These are phyloP conservation scores for Enteromius afrohamiltoni DNA, from an alignment of 2,797 vertebrate genomes.

Conservation along the genomic window DNA sequence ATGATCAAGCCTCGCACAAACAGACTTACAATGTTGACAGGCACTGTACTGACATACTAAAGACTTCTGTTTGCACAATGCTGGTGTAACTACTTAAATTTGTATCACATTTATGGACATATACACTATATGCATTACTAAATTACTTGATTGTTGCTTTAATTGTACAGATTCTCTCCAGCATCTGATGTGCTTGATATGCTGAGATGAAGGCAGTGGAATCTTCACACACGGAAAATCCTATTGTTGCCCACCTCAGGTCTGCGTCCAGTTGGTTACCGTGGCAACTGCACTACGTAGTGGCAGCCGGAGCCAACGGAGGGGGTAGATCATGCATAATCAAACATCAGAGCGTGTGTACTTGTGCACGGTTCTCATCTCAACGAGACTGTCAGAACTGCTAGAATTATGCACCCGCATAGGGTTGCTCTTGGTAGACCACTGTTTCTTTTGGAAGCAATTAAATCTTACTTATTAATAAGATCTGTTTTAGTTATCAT, in stretches of 20 bases:
- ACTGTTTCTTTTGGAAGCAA: background rate
- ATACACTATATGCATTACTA: too few species aligned
- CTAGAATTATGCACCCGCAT: constrained; percentile 17
- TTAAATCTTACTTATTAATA: background rate
- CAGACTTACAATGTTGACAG: too few species aligned
- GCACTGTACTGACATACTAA: too few species aligned
- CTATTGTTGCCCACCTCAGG: constrained; percentile 51
- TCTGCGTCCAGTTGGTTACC: constrained; percentile 51
- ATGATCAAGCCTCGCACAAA: too few species aligned
- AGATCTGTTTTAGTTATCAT: background rate
- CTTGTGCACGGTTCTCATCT: constrained; percentile 24
- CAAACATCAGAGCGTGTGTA: constrained; percentile 34
- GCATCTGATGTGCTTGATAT: background rate
- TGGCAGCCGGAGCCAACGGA: constrained; percentile 38
- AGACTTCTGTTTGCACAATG: too few species aligned
- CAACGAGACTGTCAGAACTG: constrained; percentile 18
- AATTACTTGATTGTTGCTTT: background rate
- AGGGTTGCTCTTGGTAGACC: background rate
- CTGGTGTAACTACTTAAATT: too few species aligned
- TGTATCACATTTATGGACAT: too few species aligned
- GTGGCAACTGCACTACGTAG: constrained; percentile 46
- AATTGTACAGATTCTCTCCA: background rate
- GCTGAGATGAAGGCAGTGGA: constrained; percentile 12
- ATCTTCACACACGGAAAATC: constrained; percentile 50
- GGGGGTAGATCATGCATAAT: constrained; percentile 53